phyloP scores from a whole-genome alignment of 2,113 vertebrate genomes.

The Callocephalon fimbriatum region DNA sequence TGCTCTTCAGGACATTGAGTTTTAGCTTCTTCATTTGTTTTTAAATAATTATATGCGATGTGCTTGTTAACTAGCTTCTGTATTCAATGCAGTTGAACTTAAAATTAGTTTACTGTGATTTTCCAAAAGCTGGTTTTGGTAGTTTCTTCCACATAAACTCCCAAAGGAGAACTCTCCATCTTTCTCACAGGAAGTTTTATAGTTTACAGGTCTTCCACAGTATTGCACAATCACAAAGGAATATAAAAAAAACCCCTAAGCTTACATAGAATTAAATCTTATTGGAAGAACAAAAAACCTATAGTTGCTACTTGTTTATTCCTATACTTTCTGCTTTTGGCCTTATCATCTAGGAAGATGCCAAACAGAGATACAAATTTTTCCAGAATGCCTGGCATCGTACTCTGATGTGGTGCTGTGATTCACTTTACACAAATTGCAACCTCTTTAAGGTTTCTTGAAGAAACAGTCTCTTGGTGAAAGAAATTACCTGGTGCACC shows the following conservation, averaged over 20 bases:
- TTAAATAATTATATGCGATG: background rate
- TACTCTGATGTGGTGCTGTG: background rate
- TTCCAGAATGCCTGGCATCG: background rate
- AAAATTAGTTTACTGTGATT: background rate
- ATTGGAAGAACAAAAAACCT: background rate
- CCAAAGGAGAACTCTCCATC: background rate
- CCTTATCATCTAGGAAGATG: background rate
- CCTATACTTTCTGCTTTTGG: background rate
- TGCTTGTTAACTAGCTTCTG: background rate
- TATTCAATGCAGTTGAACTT: background rate
- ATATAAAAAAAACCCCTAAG: rapidly evolving
- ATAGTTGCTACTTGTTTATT: background rate
- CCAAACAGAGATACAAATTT: background rate
- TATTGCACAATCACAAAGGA: background rate
- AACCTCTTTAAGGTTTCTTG: background rate
- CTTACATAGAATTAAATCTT: background rate
- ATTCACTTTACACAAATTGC: background rate
- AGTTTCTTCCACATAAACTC: background rate
- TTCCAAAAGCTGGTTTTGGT: background rate
- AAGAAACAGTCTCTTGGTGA: background rate
- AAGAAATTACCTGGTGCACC: background rate
- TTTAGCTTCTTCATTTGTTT: background rate
- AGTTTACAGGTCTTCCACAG: background rate
- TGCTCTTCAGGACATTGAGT: background rate
- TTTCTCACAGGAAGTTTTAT: background rate